A percentile compares a stretch with the other conserved stretches of the same genome.
Conservation (phyloP, 2,113 vertebrate species). For the Seriola dumerili region DNA sequence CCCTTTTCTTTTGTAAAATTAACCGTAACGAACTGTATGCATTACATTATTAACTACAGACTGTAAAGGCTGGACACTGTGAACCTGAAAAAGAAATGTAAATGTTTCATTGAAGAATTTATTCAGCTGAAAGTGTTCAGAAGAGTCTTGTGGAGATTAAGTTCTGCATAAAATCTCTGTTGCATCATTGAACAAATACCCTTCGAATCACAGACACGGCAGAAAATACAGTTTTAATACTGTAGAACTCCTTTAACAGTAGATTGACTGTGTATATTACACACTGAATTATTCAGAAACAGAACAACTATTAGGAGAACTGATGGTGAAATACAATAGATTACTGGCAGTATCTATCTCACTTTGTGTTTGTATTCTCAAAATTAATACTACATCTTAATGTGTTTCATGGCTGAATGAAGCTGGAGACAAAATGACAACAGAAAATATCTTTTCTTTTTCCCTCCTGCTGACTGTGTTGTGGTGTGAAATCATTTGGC, state of each 20-base stretch:
- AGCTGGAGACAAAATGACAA: neutral
- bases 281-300: neutral
- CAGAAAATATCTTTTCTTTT: neutral
- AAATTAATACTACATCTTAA: neutral
- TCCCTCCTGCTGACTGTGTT: neutral
- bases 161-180: slow-evolving; percentile 3
- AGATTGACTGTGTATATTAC: neutral
- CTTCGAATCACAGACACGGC: neutral
- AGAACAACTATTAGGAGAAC: neutral
- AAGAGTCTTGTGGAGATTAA: neutral
- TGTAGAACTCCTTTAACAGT: neutral
- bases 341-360: neutral
- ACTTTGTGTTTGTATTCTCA: neutral
- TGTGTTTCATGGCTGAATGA: neutral
- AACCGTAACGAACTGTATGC: neutral
- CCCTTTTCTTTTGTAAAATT: neutral
- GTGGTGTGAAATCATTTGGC: neutral
- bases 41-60: neutral
- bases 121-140: neutral
- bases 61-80: neutral
- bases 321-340: neutral
- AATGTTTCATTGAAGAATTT: slow-evolving; percentile 10
- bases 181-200: neutral
- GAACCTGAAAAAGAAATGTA: slow-evolving; percentile 7
- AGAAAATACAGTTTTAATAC: neutral